A percentile compares a stretch with the other conserved stretches of the same genome.
Conservation (phyloP, 1,140 invertebrate species). For the Leguminivora glycinivorella region DNA sequence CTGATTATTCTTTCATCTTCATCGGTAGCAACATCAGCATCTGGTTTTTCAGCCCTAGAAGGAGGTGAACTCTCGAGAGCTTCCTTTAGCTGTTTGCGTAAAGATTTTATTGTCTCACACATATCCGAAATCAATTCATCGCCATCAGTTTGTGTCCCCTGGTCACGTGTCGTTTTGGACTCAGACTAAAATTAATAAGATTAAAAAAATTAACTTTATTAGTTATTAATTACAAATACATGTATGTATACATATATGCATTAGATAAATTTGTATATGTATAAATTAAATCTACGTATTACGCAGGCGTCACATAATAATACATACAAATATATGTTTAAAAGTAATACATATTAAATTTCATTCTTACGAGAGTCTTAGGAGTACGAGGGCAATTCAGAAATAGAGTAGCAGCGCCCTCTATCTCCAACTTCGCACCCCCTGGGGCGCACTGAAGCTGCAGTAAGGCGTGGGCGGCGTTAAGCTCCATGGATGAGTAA, state of each 20-base stretch:
- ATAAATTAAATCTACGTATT: no score
- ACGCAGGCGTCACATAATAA: no score
- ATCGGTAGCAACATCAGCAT: neutral
- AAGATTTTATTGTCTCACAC: conserved; percentile 35
- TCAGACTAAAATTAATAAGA: no score
- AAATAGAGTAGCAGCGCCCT: conserved; percentile 14
- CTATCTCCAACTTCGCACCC: conserved; percentile 18
- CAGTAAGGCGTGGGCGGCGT: conserved; percentile 40
- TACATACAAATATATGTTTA: no score
- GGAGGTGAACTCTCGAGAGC: neutral
- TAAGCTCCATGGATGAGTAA: conserved; percentile 34
- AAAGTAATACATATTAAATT: no score
- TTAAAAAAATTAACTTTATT: no score
- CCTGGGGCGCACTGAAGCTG: conserved; percentile 35
- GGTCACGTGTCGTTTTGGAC: conserved; percentile 36
- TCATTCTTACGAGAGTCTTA: neutral
- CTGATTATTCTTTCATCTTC: neutral
- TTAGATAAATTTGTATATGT: no score
- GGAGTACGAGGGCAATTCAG: conserved; percentile 3
- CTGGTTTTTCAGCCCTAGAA: no score
- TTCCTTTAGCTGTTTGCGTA: conserved; percentile 30
- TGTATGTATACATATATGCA: no score
- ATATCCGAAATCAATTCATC: conserved; percentile 37
- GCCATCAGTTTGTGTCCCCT: conserved; percentile 41
- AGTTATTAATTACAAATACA: no score